Evolutionary conservation across 2,888 invertebrate genomes (phyloP), one percentile per base, ranked within the genome.

Genomic region (Lasius fuliginosus): DNA sequence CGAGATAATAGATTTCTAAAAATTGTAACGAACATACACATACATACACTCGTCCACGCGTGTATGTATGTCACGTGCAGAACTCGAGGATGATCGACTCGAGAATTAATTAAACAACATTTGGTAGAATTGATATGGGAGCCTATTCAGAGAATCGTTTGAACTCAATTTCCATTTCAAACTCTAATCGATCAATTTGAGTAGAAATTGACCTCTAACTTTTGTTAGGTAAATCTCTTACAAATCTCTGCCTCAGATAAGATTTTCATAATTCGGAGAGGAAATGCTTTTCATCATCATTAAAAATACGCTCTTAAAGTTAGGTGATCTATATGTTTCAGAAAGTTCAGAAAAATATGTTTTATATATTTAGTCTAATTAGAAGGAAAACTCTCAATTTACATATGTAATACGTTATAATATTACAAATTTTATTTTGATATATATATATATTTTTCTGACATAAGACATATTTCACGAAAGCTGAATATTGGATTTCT

Each of bases 101-200:
- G 42, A 42, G 30, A 42, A 74, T 15, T 58, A 60, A 74, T 42
- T 40, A 60, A 74, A 42, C 60, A 40, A 60, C 60, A 42, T 30
- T 74, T 60, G 27, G 40, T 60, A 58, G 58, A 42, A n/a, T 74
- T 30, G 40, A 30, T 42, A 74, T 42, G 9, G 18, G 42, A 74
- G 12, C 40, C 40, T 42, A 30, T 12, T 73, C 40, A 74, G 27
- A 74, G 27, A 42, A 30, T 60, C 30, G 30, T 30, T 74, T 12
- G 23, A 23, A 23, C 4, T 58, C 62, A 74, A 74, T 74, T 27
- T 62, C 74, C 27, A 74, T 74, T 60, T 60, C 42, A 40, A 60
- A 2, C 30, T 62, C 3, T 60, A 60, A 74, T 74, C 3, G 60
- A 74, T 15, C 60, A 74, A 74, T 74, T 15, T 30, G 6, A 42